Evolutionary conservation across 2,888 invertebrate genomes (phyloP).

Genomic region (Mythimna pallens): DNA sequence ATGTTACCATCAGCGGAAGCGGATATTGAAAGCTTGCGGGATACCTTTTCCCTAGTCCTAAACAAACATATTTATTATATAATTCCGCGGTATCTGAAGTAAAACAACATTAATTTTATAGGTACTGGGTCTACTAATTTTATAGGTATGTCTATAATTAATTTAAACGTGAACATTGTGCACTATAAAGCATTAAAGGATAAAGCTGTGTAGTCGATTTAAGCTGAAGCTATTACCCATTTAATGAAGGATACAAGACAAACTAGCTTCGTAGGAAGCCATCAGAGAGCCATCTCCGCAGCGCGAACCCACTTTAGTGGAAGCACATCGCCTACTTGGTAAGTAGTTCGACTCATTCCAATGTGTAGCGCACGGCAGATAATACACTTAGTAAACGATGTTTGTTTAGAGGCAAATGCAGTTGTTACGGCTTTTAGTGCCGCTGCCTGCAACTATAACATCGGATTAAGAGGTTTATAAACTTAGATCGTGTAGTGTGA

Average conservation of each 20-base stretch:
- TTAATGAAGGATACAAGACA: slow-evolving; percentile 82
- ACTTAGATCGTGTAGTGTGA: slow-evolving; percentile 75
- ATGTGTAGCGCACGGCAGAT: slow-evolving; percentile 77
- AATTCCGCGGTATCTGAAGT: slow-evolving; percentile 28
- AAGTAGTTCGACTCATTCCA: slow-evolving; percentile 82
- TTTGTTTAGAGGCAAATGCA: slow-evolving; percentile 83
- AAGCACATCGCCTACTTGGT: slow-evolving; percentile 77
- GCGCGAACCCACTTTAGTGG: slow-evolving; percentile 80
- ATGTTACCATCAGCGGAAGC: slow-evolving; percentile 43
- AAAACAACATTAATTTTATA: slow-evolving; percentile 49
- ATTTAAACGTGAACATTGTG: slow-evolving; percentile 49
- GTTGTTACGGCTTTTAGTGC: slow-evolving; percentile 81
- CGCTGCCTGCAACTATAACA: slow-evolving; percentile 75
- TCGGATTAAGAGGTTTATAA: slow-evolving; percentile 80
- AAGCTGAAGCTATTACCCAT: slow-evolving; percentile 76
- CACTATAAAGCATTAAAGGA: slow-evolving; percentile 57
- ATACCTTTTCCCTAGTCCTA: slow-evolving; percentile 35
- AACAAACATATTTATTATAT: slow-evolving; percentile 48
- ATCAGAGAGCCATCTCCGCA: slow-evolving; percentile 79
- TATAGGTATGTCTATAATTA: slow-evolving; percentile 39
- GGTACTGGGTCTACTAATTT: slow-evolving; percentile 25
- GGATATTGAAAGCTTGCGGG: slow-evolving; percentile 53
- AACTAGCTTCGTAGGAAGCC: slow-evolving; percentile 81
- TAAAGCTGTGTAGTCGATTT: slow-evolving; percentile 74
- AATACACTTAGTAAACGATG: slow-evolving; percentile 80